A percentile compares a stretch with the other conserved stretches of the same genome.
These are phyloP conservation scores for Erebia palarica DNA, from an alignment of 2,888 invertebrate genomes.

Conservation along the genomic window DNA sequence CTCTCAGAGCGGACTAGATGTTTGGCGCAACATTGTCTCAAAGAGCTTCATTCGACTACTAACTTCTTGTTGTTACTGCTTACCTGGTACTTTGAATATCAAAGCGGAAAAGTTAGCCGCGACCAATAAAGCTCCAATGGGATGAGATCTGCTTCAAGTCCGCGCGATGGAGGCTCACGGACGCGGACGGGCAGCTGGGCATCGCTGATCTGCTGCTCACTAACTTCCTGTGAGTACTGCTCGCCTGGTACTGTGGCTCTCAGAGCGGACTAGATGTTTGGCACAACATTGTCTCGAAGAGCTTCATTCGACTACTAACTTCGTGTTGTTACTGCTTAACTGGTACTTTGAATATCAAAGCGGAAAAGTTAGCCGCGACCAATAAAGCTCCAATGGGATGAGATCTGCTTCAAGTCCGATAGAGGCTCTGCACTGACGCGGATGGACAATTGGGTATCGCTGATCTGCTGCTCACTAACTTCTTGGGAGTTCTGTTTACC, in stretches of 20 bases:
- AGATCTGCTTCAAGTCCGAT: too few species aligned
- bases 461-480: too few species aligned
- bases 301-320: too few species aligned
- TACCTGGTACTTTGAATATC: background rate
- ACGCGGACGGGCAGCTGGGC: constrained; percentile 98
- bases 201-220: constrained; percentile 97
- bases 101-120: background rate
- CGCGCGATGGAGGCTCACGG: constrained; percentile 98
- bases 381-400: too few species aligned
- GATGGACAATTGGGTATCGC: too few species aligned
- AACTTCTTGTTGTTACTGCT: background rate
- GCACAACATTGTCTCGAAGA: background rate
- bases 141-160: constrained; percentile 99
- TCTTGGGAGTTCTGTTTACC: too few species aligned
- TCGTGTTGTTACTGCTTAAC: too few species aligned
- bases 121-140: too few species aligned
- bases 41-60: too few species aligned
- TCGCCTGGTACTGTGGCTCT: background rate
- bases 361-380: too few species aligned
- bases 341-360: too few species aligned
- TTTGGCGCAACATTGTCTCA: background rate
- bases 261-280: background rate
- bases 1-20: background rate
- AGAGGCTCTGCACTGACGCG: too few species aligned
- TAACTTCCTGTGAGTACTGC: constrained; percentile 15